These are phyloP conservation scores for Crocidura indochinensis DNA, from an alignment of 2,797 vertebrate species.

Conservation along the genomic window DNA sequence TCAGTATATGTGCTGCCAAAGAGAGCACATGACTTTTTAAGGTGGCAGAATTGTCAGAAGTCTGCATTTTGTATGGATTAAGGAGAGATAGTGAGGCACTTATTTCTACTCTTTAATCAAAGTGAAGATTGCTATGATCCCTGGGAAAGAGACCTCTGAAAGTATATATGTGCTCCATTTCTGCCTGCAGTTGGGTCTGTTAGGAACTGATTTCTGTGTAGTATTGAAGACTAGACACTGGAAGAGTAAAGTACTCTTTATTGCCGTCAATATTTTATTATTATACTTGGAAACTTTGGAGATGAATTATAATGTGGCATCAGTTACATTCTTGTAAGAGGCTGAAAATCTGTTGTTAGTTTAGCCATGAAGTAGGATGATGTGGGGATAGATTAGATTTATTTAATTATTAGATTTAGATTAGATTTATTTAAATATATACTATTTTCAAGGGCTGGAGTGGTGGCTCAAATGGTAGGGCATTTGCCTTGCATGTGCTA, in stretches of 20 bases:
- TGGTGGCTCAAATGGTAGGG: no score
- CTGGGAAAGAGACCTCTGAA: not conserved
- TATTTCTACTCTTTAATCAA: not conserved
- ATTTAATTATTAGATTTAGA: no score
- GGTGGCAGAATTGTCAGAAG: not conserved
- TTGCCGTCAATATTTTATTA: no score
- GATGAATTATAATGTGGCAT: no score
- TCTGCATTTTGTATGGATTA: not conserved
- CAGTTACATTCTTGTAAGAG: not conserved
- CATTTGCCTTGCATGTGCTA: no score
- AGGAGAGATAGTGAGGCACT: not conserved
- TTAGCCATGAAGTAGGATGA: not conserved
- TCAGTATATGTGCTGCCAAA: no score
- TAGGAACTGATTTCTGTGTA: not conserved
- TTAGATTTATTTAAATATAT: not conserved
- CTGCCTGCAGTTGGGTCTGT: not conserved
- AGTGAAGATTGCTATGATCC: not conserved
- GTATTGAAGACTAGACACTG: not conserved
- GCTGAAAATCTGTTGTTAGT: conserved; percentile 7
- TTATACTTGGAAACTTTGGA: no score
- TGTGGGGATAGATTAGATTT: not conserved
- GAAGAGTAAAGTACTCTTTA: no score
- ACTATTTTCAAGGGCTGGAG: no score
- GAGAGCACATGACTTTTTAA: no score
- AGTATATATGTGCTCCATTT: no score